Base-by-base conservation (phyloP, 2,888 invertebrate genomes). In the Pristionchus mayeri region DNA sequence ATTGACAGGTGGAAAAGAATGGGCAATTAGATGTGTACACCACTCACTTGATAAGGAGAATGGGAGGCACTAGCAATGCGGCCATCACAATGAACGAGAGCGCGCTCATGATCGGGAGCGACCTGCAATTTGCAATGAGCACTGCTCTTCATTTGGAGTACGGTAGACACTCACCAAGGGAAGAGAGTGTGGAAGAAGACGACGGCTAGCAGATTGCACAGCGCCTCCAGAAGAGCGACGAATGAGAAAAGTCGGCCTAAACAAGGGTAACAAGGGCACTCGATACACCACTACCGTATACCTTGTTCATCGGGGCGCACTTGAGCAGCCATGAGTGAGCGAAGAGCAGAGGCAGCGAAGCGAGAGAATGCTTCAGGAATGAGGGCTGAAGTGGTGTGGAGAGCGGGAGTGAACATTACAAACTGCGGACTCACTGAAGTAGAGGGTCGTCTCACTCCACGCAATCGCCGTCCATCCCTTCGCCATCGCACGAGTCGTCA, bases 181-280 rank as follows among this genome's bases (percentile, higher is more conserved):
- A 87, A 86, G 27, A 87, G 83, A 6, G 85, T 71, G 48, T 87
- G 87, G 71, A 87, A 86, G 60, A 87, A 63, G 44, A 84, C 37
- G 18, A 85, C 78, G 21, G 87, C 76, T 18, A 87, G 80, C 30
- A 87, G 84, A 21, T 86, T 86, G 71, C 87, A 83, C 37, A 79
- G 27, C 30, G 86, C 81, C 84, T 87, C 87, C 40, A 86, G 82
- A n/a, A 86, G 84, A 3, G 85, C 83, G 60, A 87, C 84, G 54
- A 87, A 79, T 11, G 85, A 76, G 81, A 87, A 87, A n/a, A 87
- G 85, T 21, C 86, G 87, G 54, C 84, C 71, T 84, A 21, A 6
- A n/a, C n/a, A 75, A 44, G 48, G 76, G 30, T 78, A 78, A 48
- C 50, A 78, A 30, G 34, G 16, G 24, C 50, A 44, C 27, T 60